Base-by-base conservation (phyloP, 2,113 vertebrate genomes). In the Dipodomys ordii region DNA sequence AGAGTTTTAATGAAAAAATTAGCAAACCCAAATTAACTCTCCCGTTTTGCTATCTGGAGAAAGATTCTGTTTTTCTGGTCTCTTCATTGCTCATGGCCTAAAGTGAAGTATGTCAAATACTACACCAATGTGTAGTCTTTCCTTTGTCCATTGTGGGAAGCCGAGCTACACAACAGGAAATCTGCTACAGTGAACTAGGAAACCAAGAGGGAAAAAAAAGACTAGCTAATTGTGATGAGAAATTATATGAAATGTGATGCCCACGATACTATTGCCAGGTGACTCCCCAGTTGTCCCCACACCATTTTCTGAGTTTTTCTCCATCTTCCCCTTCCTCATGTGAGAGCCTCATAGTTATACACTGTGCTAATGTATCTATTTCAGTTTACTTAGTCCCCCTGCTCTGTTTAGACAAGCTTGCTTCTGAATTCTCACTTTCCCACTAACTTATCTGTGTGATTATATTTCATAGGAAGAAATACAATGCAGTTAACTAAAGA, bases 401-500 rank as follows among this genome's bases (percentile, higher is more conserved):
- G 44, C 44, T 64, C 12, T 22, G 44, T 76, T n/a, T 90, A 69
- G 49, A 69, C 73, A 91, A 13, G 6, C 19, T 87, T 69, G 18
- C 35, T 90, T 94, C 79, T 87, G 67, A 79, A 83, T 87, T 49
- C 57, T 12, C 28, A 2, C 53, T 82, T 20, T 27, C 57, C 78
- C 30, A 73, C 65, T 78, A 6, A 62, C 49, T 88, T 79, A 69
- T 39, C 39, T 74, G 3, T 86, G 23, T 91, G 28, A 12, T 81
- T 39, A 18, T 84, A 76, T 81, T 92, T 87, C 39, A 84, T 46
- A 49, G 46, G 79, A 88, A 67, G 27, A 94, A 87, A 64, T 79
- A 6, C 13, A 65, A 71, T 89, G 10, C 3, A 83, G 10, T 62
- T 85, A 83, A 83, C 64, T 46, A 67, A 83, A 69, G 39, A 78